phyloP scores from a whole-genome alignment of 2,113 vertebrate genomes.

The Asarcornis scutulata region DNA sequence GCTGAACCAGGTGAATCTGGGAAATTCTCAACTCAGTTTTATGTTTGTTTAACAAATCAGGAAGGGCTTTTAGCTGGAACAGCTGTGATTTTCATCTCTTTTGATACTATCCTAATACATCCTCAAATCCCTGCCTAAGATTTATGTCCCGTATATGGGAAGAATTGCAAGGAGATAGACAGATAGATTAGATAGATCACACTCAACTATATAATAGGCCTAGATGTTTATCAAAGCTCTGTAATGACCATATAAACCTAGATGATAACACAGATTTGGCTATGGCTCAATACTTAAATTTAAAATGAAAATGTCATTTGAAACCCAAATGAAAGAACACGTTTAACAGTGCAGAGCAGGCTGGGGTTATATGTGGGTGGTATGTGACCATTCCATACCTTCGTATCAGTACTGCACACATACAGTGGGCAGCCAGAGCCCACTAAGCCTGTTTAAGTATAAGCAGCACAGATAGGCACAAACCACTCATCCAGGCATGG shows the following conservation, averaged over 20 bases:
- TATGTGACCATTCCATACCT: neutral
- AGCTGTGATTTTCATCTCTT: conserved; percentile 74
- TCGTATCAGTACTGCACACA: neutral
- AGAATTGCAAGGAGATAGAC: conserved; percentile 66
- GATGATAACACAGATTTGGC: conserved; percentile 45
- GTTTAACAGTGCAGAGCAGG: neutral
- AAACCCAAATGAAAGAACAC: conserved; percentile 15
- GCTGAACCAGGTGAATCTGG: conserved; percentile 69
- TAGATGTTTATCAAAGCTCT: conserved; percentile 61
- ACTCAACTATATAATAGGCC: conserved; percentile 15
- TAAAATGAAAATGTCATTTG: conserved; percentile 39
- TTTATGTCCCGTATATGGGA: conserved; percentile 65
- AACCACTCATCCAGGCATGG: neutral
- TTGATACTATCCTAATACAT: conserved; percentile 70
- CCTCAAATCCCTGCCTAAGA: conserved; percentile 66
- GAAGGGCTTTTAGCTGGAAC: conserved; percentile 70
- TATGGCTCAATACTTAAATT: conserved; percentile 35
- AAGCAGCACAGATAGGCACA: neutral
- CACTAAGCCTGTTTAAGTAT: neutral
- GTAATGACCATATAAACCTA: conserved; percentile 55
- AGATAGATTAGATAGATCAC: conserved; percentile 65
- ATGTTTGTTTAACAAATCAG: conserved; percentile 72
- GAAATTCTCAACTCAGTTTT: conserved; percentile 65
- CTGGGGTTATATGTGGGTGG: neutral
- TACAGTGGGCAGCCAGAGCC: neutral